Base-by-base conservation (phyloP, 1,140 invertebrate genomes). In the Phocides pigmalion region DNA sequence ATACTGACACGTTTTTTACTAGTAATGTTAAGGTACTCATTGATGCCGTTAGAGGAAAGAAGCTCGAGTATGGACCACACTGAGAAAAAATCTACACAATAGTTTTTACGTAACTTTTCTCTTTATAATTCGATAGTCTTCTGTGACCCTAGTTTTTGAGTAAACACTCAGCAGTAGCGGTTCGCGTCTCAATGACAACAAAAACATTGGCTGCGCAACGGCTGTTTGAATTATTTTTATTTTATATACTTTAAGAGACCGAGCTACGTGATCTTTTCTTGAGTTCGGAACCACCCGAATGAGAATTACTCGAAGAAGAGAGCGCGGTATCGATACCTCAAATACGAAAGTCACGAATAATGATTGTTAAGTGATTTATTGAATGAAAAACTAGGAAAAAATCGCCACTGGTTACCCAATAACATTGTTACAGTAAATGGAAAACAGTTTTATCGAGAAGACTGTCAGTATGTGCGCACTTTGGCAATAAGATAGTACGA, bases 321-420 rank as follows among this genome's bases (percentile, higher is more conserved):
- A 35, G 37, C 28, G 17, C 49, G 4, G 49, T 22, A 51, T 51
- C 49, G 49, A 17, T n/a, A 51, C 28, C 19, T 17, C 15, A 37
- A 51, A 51, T 51, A 51, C 28, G 49, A 51, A 51, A 51, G 49
- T 51, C 49, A 51, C 49, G 49, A 51, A 37, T 51, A 11, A 51
- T 25, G 15, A 51, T 51, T 51, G 15, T 35, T 51, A 51, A 51
- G 49, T 51, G 49, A 51, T 51, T 51, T 51, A 17, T 51, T 37
- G 35, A 5, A n/a, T 8, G 8, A 51, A 37, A 17, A 17, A 51
- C 35, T n/a, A n/a, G 15, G 8, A 51, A 37, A 17, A 17, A 51
- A 12, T 37, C 37, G 32, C 49, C 15, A 35, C 25, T 12, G 42
- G 19, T 46, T 47, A 47, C n/a, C n/a, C 11, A 37, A 32, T 51